These are phyloP conservation scores for Eptesicus fuscus DNA, from an alignment of 2,113 vertebrate genomes.

Conservation along the genomic window DNA sequence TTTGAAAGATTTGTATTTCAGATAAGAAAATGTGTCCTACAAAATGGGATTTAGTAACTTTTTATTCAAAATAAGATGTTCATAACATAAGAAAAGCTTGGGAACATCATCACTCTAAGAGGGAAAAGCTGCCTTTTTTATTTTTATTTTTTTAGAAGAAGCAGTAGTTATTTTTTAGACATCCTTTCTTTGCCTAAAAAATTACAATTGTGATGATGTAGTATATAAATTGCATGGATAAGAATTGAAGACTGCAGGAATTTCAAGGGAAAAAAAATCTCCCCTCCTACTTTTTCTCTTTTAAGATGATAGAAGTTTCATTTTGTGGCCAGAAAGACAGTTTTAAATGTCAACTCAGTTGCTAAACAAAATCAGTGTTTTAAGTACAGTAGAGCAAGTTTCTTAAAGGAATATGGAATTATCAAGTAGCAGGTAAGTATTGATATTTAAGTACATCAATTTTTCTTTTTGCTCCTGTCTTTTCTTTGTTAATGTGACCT, in stretches of 20 bases:
- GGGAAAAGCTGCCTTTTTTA: not conserved
- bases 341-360: not conserved
- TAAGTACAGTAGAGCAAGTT: not conserved
- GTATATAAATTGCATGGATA: not conserved
- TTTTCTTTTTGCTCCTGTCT: not conserved
- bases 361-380: not conserved
- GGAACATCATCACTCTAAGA: not conserved
- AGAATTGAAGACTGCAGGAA: not conserved
- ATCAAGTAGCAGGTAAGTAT: not conserved
- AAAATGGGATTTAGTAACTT: not conserved
- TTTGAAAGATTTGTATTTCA: not conserved
- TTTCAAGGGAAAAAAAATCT: not conserved
- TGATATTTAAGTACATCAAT: not conserved
- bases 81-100: slow-evolving; percentile 6
- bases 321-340: not conserved
- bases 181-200: not conserved
- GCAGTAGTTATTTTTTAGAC: not conserved
- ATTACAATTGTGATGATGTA: not conserved
- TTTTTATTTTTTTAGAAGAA: not conserved
- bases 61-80: slow-evolving; percentile 1
- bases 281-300: not conserved
- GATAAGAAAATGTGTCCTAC: not conserved
- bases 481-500: not conserved
- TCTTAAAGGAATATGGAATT: not conserved
- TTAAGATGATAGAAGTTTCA: not conserved